Evolutionary conservation across 1,140 invertebrate species (phyloP), one percentile per base, ranked within the genome.

Genomic region (Zaprionus capensis): DNA sequence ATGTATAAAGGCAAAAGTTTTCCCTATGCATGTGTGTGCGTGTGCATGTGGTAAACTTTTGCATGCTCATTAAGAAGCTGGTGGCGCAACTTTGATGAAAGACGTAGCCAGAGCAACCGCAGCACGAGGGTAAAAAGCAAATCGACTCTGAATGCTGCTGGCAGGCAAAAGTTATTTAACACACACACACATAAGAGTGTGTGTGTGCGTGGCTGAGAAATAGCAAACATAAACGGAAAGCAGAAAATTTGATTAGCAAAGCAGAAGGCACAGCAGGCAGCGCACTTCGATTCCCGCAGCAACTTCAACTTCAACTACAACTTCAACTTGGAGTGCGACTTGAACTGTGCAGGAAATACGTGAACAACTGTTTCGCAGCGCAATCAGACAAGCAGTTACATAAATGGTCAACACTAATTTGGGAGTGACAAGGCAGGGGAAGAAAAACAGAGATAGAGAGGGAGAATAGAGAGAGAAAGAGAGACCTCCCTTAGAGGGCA

Each of bases 391-490:
- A 59, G 49, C 81, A 70, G 76, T 90, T 87, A 76, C 78, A 76
- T 71, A 88, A 88, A 90, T 88, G 81, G 83, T 70, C 74, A 71
- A 74, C 67, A 90, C 85, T 90, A 88, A 88, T 90, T 90, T 78
- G 81, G n/a, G 5, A 6, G 80, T 85, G 87, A 87, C 83, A 85
- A 82, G 91, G 75, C 82, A 58, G 38, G 63, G 22, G n/a, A 28
- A 53, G 46, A 34, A 7, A 14, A 34, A 56, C 24, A 38, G n/a
- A 28, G 53, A 20, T n/a, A 80, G 63, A 44, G n/a, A 6, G 2
- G 41, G 20, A 7, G n/a, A 2, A 44, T 9, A 46, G n/a, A 17
- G n/a, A 44, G n/a, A 17, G n/a, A 46, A n/a, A 6, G 41, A 17
- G 15, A 17, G 15, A n/a, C 9, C 26, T 28, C 26, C 26, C 53